These are phyloP conservation scores for Rhagologus leucostigma DNA, from an alignment of 2,113 vertebrate species.

Conservation along the genomic window DNA sequence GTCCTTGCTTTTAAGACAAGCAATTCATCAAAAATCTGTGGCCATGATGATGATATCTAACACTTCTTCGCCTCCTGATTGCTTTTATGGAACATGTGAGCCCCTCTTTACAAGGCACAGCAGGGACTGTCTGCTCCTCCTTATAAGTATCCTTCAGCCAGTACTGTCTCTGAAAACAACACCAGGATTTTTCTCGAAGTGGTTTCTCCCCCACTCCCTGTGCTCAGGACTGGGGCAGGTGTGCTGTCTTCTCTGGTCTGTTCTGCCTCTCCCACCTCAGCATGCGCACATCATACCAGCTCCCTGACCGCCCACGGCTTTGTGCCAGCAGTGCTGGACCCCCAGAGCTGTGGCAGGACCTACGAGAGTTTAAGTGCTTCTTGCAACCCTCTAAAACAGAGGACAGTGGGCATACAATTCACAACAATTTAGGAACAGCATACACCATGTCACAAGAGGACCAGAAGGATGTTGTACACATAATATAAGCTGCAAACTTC, in stretches of 20 bases:
- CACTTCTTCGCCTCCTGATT: background rate
- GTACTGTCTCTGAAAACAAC: background rate
- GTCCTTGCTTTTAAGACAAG: background rate
- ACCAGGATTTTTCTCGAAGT: background rate
- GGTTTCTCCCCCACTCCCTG: accelerated
- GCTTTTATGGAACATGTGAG: background rate
- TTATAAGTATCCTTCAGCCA: background rate
- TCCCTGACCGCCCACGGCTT: background rate
- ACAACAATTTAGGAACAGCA: background rate
- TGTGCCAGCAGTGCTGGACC: background rate
- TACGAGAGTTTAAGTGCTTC: background rate
- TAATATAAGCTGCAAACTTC: background rate
- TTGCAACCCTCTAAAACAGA: background rate
- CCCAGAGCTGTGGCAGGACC: accelerated
- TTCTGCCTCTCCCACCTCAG: background rate
- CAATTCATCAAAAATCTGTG: background rate
- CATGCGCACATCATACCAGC: background rate
- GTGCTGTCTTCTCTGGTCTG: background rate
- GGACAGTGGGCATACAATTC: background rate
- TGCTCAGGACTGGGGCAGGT: background rate
- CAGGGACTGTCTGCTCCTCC: background rate
- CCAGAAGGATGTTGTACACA: background rate
- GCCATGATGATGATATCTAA: background rate
- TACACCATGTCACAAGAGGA: background rate
- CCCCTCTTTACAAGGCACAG: background rate